Base-by-base conservation (phyloP, 2,888 invertebrate species). In the Caradrina kadenii region DNA sequence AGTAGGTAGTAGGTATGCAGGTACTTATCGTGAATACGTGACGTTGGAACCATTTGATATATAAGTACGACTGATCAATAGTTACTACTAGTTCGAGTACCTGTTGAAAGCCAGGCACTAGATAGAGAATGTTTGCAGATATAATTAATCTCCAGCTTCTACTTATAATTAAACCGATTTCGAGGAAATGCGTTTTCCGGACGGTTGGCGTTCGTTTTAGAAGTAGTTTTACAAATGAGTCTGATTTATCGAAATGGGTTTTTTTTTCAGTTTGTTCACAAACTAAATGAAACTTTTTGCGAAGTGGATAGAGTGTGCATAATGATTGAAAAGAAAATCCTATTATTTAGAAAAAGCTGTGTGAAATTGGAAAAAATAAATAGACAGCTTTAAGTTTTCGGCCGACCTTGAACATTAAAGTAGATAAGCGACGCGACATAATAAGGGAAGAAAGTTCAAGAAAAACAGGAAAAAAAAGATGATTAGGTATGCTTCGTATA, bases 41-140 rank as follows among this genome's bases (percentile, higher is more conserved):
- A 49, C 22, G 22, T 49, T 63, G 56, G 65, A 73, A 73, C 58
- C 49, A 15, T 59, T 62, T 69, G 59, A 64, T 64, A 48, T 48
- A 53, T 26, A 8, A 56, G 52, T 48, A 53, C 21, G 11, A 53
- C n/a, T 59, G n/a, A 19, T 59, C 58, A 54, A 63, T 26, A 45
- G 39, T 39, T 26, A 2, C 39, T 42, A 17, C 22, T 63, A 63
- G 53, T 39, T 66, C 39, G 4, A 50, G 22, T 21, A n/a, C 17
- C 19, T 10, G 49, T 50, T 49, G 26, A 60, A 72, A 75, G 48
- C 72, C 39, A 45, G 55, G 35, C 22, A 22, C 21, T 31, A 17
- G 26, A 35, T 31, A 17, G 26, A 35, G 35, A 39, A 48, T 48
- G 13, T 52, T 62, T 17, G 19, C 3, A 17, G 49, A 50, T 15